These are phyloP conservation scores for Trachymyrmex cornetzi DNA, from an alignment of 1,140 invertebrate genomes.

Conservation along the genomic window DNA sequence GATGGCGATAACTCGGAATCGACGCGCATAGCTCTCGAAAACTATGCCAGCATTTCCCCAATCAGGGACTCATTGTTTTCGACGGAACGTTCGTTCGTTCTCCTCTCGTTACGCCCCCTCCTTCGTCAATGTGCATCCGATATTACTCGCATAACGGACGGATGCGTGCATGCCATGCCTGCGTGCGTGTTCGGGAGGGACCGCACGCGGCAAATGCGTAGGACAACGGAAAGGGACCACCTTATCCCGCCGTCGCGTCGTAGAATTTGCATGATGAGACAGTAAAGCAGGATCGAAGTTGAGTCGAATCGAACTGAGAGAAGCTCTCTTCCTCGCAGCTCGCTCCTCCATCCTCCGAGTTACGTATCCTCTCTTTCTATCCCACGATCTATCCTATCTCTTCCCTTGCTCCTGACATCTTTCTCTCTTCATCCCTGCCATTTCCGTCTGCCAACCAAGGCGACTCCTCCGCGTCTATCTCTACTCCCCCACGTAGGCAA, in stretches of 20 bases:
- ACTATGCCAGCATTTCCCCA: slow-evolving; percentile 71
- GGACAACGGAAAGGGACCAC: slow-evolving; percentile 21
- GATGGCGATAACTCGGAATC: slow-evolving; percentile 47
- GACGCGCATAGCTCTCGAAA: slow-evolving; percentile 58
- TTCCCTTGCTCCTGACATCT: slow-evolving; percentile 19
- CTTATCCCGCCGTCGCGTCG: slow-evolving; percentile 68
- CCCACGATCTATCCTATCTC: background rate
- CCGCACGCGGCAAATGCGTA: slow-evolving; percentile 15
- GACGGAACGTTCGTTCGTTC: slow-evolving; percentile 52
- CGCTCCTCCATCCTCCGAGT: background rate
- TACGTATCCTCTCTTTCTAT: background rate
- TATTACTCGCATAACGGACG: slow-evolving; percentile 65
- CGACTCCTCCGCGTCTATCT: slow-evolving; percentile 34
- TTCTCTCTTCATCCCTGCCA: slow-evolving; percentile 46
- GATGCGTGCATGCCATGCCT: background rate
- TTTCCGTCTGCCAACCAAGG: slow-evolving; percentile 10
- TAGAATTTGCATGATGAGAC: slow-evolving; percentile 82
- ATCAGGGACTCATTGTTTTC: slow-evolving; percentile 73
- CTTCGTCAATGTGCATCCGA: slow-evolving; percentile 24
- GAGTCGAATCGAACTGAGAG: slow-evolving; percentile 54
- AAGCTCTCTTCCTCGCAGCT: background rate
- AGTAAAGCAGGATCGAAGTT: slow-evolving; percentile 75
- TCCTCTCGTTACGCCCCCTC: background rate
- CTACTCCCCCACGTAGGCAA: slow-evolving; percentile 19
- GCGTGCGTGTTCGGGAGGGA: background rate